Base-by-base conservation (phyloP, 2,888 invertebrate genomes). In the Perizoma flavofasciatum region DNA sequence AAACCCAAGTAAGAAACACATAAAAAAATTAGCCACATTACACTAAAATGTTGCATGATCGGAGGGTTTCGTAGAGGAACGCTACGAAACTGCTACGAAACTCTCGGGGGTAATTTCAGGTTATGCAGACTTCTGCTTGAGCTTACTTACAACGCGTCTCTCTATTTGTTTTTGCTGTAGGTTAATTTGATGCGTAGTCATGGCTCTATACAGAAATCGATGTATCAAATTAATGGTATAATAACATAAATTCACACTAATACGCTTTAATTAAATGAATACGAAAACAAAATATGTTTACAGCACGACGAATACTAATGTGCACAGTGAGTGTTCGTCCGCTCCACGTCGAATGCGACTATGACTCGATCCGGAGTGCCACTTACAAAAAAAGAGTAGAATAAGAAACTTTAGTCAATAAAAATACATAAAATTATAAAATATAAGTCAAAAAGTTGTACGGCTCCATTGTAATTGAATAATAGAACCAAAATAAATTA, bases 301-400 rank as follows among this genome's bases (percentile, higher is more conserved):
- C 91, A 90, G 85, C 89, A 92, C 89, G 90, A 91, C 89, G 89
- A 89, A 84, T 81, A 91, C 92, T 92, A 92, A 88, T 73, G 92
- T 91, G 92, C 92, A 90, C 81, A 88, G 90, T 89, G 90, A 89
- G 89, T 74, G 69, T 69, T 66, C 60, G 61, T 73, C 62, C 72
- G 80, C 83, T 86, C 85, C 72, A 82, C 75, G 88, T 88, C 89
- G 85, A 89, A 86, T 83, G 8, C 33, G 5, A 37, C 22, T 1
- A 22, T 10, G 33, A 10, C 44, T 49, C 66, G 60, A 65, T 65
- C 62, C 64, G 65, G 71, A 81, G 76, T 75, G 76, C 76, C 83
- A 82, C 80, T 81, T 80, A 68, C 55, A 50, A 60, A 73, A 57
- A 44, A 62, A 56, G 61, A 60, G 6, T 39, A 43, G 5, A 49